phyloP scores from a whole-genome alignment of 1,140 invertebrate species.

The Caenorhabditis briggsae region DNA sequence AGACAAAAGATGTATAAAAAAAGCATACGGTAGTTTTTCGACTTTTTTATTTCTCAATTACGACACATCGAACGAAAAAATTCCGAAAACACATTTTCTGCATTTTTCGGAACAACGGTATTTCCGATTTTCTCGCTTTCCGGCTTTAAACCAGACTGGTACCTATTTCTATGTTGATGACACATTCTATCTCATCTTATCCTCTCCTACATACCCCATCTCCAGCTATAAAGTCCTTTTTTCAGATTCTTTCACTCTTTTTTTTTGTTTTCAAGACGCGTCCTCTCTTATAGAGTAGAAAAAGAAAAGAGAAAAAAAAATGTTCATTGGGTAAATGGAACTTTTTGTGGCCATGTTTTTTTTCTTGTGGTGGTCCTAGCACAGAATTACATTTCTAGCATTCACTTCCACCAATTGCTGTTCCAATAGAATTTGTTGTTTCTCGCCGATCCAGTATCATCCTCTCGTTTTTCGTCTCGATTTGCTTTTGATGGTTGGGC shows the following conservation, averaged over 20 bases:
- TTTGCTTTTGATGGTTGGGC: neutral
- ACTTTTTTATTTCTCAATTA: too few relatives aligned
- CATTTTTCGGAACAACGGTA: too few relatives aligned
- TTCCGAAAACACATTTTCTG: too few relatives aligned
- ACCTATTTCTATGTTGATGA: too few relatives aligned
- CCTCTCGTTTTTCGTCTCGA: constrained; percentile 37
- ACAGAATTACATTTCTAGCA: neutral
- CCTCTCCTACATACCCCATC: too few relatives aligned
- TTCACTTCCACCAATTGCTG: constrained; percentile 35
- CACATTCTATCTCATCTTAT: too few relatives aligned
- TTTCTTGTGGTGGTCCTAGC: neutral
- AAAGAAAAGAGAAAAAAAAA: neutral
- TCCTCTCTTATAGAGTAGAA: too few relatives aligned
- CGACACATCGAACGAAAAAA: too few relatives aligned
- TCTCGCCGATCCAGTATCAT: constrained; percentile 7
- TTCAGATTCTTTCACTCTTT: neutral
- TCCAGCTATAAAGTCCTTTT: neutral
- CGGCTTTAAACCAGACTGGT: too few relatives aligned
- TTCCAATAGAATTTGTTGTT: constrained; percentile 2
- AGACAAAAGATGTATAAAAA: neutral
- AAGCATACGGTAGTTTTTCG: too few relatives aligned
- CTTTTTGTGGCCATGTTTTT: constrained; percentile 27
- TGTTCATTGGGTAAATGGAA: constrained; percentile 44
- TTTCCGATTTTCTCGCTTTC: too few relatives aligned
- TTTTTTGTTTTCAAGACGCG: neutral